phyloP scores from a whole-genome alignment of 2,113 vertebrate genomes.

The Lagopus leucura region DNA sequence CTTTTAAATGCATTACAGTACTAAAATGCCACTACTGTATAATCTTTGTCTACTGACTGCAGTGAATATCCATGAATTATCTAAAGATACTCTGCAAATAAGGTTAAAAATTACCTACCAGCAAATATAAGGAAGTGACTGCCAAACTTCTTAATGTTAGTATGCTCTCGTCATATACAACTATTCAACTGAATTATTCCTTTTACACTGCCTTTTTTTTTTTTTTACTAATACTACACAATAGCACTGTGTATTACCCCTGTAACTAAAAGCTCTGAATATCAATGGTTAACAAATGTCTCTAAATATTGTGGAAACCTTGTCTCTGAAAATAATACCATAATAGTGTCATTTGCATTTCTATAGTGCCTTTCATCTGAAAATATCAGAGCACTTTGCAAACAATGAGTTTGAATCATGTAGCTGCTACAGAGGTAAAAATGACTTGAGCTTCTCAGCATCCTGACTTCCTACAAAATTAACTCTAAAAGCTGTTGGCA shows the following conservation, averaged over 20 bases:
- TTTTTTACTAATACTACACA: not conserved
- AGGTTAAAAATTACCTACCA: slow-evolving; percentile 9
- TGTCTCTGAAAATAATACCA: slow-evolving; percentile 17
- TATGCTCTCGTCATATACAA: not conserved
- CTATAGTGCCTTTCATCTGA: slow-evolving; percentile 7
- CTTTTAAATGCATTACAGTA: not conserved
- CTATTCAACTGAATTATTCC: not conserved
- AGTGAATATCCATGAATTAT: not conserved
- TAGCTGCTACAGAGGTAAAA: not conserved
- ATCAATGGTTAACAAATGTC: not conserved
- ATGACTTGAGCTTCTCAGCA: not conserved
- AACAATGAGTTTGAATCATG: not conserved
- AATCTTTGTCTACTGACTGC: not conserved
- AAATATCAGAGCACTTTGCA: not conserved
- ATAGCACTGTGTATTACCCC: not conserved
- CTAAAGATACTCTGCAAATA: not conserved
- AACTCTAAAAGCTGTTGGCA: not conserved
- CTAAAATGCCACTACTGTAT: not conserved
- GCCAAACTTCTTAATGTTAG: not conserved
- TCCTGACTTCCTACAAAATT: not conserved
- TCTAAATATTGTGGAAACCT: slow-evolving; percentile 39
- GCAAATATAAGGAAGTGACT: not conserved
- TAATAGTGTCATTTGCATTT: slow-evolving; percentile 30
- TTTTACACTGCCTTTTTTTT: not conserved
- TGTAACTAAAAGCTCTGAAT: slow-evolving; percentile 13